Evolutionary conservation across 2,888 invertebrate genomes (phyloP), one percentile per base, ranked within the genome.

Genomic region (Anodontia alba): DNA sequence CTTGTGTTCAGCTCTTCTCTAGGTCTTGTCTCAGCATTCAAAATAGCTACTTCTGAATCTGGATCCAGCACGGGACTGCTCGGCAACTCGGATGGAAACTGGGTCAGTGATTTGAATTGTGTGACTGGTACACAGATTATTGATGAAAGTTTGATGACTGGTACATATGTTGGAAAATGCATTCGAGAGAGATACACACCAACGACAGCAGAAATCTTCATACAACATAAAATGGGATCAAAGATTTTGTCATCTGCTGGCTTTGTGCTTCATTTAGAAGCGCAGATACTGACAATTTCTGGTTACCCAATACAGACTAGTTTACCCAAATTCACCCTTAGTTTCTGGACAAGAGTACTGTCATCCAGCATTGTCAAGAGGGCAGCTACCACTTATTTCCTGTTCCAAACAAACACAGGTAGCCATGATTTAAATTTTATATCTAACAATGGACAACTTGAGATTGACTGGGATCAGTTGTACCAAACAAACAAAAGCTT

Each of bases 91-190:
- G 90, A 89, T 70, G 81, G 76, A 8, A 73, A 75, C n/a, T 88
- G 89, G 88, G 78, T 82, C 57, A 88, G 84, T 73, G 90, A 91
- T 70, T 62, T 91, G 1, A 68, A 84, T 29, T 79, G 81, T 62
- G n/a, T 67, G 8, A 78, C 20, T 57, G 78, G 76, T 12, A 76
- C 76, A 12, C 54, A 46, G 12, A 49, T 76, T 17, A 46, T 76
- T 23, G 67, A 72, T 2, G 76, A 80, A 7, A 67, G 54, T 36
- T 68, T 73, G 12, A 67, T 88, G n/a, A 88, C 83, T 20, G 76
- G 70, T n/a, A 38, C 62, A 5, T 80, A 82, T 57, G 80, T 78
- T 31, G 80, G 80, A n/a, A 57, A 73, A 33, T 88, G 87, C 75
- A 66, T 86, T 3, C 80, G 78, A 26, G 23, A 73, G 17, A 36